A percentile compares a stretch with the other conserved stretches of the same genome.
Conservation (phyloP, 1,140 invertebrate genomes). For the Tenebrio molitor region DNA sequence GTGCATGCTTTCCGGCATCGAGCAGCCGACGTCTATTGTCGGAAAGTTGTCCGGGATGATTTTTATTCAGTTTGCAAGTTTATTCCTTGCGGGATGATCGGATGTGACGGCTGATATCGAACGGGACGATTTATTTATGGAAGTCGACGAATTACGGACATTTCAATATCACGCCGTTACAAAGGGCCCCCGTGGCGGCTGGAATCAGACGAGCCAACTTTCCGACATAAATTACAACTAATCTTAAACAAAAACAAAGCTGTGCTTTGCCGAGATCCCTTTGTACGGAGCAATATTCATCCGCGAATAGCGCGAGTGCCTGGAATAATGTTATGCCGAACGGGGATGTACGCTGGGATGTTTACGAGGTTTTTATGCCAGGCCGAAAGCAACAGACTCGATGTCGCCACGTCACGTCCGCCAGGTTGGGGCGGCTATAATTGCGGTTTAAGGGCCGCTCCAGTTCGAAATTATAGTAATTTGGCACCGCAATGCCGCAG, state of each 20-base stretch:
- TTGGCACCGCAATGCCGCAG: background rate
- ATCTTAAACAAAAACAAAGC: constrained; percentile 39
- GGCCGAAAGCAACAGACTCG: background rate
- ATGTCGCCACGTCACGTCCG: background rate
- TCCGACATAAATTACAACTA: constrained; percentile 29
- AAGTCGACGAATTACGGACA: background rate
- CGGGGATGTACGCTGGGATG: too few relatives aligned
- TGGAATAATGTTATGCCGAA: constrained; percentile 13
- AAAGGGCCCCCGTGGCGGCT: constrained; percentile 14
- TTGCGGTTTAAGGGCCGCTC: background rate
- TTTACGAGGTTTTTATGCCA: constrained; percentile 20
- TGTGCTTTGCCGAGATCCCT: constrained; percentile 4
- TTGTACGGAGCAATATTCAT: constrained; percentile 25
- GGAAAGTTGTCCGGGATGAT: constrained; percentile 21
- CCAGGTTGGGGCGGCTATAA: background rate
- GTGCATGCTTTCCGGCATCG: constrained; percentile 6
- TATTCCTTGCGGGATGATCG: constrained; percentile 25
- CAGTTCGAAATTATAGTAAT: background rate
- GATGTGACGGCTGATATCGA: constrained; percentile 22
- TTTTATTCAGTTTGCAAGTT: constrained; percentile 37
- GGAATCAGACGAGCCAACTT: constrained; percentile 26
- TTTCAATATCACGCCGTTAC: constrained; percentile 12
- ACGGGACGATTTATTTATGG: constrained; percentile 11
- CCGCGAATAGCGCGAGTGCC: too few relatives aligned
- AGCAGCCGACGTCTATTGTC: constrained; percentile 28